These are phyloP conservation scores for Dolichallabes microphthalmus DNA, from an alignment of 2,113 vertebrate genomes.

Conservation along the genomic window DNA sequence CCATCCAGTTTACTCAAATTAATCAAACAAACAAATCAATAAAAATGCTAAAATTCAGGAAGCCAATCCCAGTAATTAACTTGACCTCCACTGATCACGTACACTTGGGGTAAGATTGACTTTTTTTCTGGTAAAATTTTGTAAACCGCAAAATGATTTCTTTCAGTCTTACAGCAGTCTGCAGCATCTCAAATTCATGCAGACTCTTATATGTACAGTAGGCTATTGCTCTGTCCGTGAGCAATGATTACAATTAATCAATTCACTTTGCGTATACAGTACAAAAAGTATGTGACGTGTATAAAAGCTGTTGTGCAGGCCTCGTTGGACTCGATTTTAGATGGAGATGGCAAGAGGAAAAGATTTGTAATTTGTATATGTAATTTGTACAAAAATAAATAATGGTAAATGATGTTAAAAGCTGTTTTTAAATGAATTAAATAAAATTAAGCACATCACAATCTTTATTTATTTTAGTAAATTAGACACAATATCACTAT, in stretches of 20 bases:
- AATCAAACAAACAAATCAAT: conserved; percentile 18
- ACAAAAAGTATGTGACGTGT: not conserved
- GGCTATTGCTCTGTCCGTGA: too few relatives aligned
- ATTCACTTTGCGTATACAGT: too few relatives aligned
- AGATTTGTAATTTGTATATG: too few relatives aligned
- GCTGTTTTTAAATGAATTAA: too few relatives aligned
- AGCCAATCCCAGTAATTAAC: conserved; percentile 4
- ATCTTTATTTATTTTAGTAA: too few relatives aligned
- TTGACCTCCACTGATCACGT: not conserved
- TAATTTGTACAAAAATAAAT: too few relatives aligned
- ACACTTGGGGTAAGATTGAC: not conserved
- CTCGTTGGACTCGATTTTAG: not conserved
- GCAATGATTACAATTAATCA: not conserved
- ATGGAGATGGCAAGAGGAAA: not conserved
- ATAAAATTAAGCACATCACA: too few relatives aligned
- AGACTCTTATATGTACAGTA: not conserved
- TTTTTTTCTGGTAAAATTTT: not conserved
- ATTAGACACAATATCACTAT: too few relatives aligned
- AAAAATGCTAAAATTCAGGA: not conserved
- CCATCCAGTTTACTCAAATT: not conserved
- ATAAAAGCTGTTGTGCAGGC: not conserved
- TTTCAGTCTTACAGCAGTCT: not conserved
- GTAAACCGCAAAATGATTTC: not conserved
- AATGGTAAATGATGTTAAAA: too few relatives aligned
- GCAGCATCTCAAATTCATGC: too few relatives aligned